Percentiles rank a stretch among this genome's conserved stretches.
These are phyloP conservation scores for Nematopogon swammerdamellus DNA, from an alignment of 2,888 invertebrate genomes.

Conservation along the genomic window DNA sequence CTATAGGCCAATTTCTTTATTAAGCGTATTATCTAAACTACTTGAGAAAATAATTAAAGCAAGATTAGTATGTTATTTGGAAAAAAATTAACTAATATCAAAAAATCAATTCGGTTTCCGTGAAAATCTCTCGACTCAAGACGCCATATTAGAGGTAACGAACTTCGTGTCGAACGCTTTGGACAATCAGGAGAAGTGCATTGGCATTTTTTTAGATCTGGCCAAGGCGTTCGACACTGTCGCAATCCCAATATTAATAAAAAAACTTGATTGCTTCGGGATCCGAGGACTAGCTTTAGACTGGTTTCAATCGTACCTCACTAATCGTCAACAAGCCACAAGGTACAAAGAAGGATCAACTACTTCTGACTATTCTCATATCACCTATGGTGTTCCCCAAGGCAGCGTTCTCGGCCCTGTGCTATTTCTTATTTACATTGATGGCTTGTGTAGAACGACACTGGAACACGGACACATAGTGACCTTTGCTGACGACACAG, in stretches of 20 bases:
- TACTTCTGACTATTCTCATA: neutral
- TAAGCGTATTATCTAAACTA: conserved; percentile 2
- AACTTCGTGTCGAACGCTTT: neutral
- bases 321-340: neutral
- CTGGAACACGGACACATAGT: neutral
- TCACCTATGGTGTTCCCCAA: neutral
- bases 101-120: conserved; percentile 5
- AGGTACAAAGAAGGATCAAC: neutral
- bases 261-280: neutral
- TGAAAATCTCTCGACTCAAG: conserved; percentile 1
- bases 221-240: conserved; percentile 4
- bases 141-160: conserved; percentile 1
- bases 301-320: conserved; percentile 1
- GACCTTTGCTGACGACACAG: conserved; percentile 1
- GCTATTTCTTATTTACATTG: conserved; percentile 1
- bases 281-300: neutral
- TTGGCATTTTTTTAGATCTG: conserved; percentile 8
- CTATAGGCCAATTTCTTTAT: conserved; percentile 6
- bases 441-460: neutral
- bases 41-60: conserved; percentile 6
- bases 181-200: conserved; percentile 1
- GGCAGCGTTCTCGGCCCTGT: neutral
- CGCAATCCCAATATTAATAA: neutral
- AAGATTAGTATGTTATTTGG: conserved; percentile 1
- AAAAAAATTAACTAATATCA: conserved; percentile 2